phyloP scores from a whole-genome alignment of 2,888 invertebrate species.

The Elegia similella region DNA sequence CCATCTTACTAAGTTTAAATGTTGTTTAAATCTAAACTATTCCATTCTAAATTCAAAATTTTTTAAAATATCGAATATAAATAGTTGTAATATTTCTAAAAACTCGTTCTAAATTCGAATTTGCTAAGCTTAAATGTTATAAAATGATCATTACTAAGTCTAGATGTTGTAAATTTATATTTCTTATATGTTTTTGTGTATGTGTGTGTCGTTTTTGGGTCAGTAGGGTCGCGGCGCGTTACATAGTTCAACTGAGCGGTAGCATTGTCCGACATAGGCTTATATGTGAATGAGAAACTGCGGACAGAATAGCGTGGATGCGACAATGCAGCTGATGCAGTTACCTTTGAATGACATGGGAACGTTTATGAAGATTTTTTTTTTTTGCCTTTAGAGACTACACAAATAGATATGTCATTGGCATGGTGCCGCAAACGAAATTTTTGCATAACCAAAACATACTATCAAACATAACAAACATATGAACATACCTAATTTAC shows the following conservation, averaged over 20 bases:
- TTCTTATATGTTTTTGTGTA: conserved; percentile 24
- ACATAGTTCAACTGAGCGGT: conserved; percentile 67
- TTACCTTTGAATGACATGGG: background rate
- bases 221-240: conserved; percentile 61
- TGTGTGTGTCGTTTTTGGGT: conserved; percentile 48
- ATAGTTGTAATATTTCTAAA: background rate
- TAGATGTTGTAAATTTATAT: conserved; percentile 4
- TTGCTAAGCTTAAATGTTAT: no score
- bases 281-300: conserved; percentile 70
- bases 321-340: conserved; percentile 21
- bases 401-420: no score
- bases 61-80: background rate
- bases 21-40: background rate
- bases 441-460: no score
- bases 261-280: conserved; percentile 69
- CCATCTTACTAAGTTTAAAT: conserved; percentile 16
- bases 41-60: background rate
- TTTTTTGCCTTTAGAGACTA: background rate
- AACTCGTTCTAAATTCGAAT: background rate
- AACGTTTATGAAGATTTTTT: background rate
- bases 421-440: no score
- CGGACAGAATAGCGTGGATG: conserved; percentile 52
- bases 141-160: background rate
- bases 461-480: no score
- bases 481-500: no score